Percentiles rank a stretch among this genome's conserved stretches.
Conservation (phyloP, 2,888 invertebrate genomes). For the Rhimphoctona megacephalus region DNA sequence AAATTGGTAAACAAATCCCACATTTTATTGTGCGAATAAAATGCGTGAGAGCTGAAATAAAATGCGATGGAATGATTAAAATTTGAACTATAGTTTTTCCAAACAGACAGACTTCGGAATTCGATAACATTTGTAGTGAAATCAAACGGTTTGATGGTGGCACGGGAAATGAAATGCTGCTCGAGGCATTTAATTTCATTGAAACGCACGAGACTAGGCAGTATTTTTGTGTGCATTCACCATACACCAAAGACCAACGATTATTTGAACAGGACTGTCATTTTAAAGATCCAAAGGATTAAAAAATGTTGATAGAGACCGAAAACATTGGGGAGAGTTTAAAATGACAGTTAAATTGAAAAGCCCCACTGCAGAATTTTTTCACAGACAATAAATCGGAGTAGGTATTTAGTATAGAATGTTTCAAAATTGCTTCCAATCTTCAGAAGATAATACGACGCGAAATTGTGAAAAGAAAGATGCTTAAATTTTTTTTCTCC, state of each 20-base stretch:
- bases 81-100: background rate
- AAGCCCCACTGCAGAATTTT: background rate
- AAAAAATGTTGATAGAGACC: background rate
- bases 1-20: background rate
- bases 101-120: background rate
- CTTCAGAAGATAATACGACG: background rate
- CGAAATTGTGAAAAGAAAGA: background rate
- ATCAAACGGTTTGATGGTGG: slow-evolving; percentile 29
- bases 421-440: background rate
- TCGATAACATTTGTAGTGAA: slow-evolving; percentile 42
- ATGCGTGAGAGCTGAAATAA: background rate
- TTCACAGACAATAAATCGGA: background rate
- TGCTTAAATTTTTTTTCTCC: background rate
- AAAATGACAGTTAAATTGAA: background rate
- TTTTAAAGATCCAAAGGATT: background rate
- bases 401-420: background rate
- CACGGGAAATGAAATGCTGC: slow-evolving; percentile 1
- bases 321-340: background rate
- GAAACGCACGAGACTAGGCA: slow-evolving; percentile 22
- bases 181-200: slow-evolving; percentile 47
- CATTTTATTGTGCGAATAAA: background rate
- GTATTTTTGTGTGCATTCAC: background rate
- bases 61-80: background rate
- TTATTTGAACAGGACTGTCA: slow-evolving; percentile 2
- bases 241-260: background rate